These are phyloP conservation scores for Drosophila nigromelanica DNA, from an alignment of 1,140 invertebrate genomes.

Conservation along the genomic window DNA sequence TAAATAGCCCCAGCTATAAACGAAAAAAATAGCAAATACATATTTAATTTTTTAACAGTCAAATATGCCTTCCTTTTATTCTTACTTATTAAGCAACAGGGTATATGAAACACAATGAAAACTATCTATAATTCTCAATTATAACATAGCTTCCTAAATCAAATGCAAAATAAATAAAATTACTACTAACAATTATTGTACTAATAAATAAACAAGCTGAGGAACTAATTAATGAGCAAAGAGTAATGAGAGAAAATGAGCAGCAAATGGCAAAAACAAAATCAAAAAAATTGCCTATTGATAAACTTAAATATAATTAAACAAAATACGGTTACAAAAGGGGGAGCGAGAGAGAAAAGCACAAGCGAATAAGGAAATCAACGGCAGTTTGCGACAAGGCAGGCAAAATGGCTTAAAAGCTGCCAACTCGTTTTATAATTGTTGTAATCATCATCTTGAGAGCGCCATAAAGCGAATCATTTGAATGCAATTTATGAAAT, in stretches of 20 bases:
- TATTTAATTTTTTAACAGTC: too few relatives aligned
- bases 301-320: slow-evolving; percentile 22
- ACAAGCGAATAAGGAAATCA: slow-evolving; percentile 32
- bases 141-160: slow-evolving; percentile 17
- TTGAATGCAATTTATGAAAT: slow-evolving; percentile 35
- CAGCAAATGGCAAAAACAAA: slow-evolving; percentile 17
- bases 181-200: background rate
- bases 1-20: too few relatives aligned
- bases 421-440: slow-evolving; percentile 38
- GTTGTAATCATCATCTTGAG: slow-evolving; percentile 23
- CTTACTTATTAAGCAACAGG: too few relatives aligned
- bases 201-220: slow-evolving; percentile 10
- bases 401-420: slow-evolving; percentile 14
- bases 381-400: slow-evolving; percentile 20
- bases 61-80: too few relatives aligned
- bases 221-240: slow-evolving; percentile 6
- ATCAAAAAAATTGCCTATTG: slow-evolving; percentile 8
- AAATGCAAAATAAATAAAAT: slow-evolving; percentile 2
- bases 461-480: slow-evolving; percentile 39
- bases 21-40: too few relatives aligned
- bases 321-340: background rate
- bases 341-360: background rate
- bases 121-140: slow-evolving; percentile 1
- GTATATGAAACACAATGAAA: too few relatives aligned
- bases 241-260: background rate